A percentile compares a stretch with the other conserved stretches of the same genome.
Evolutionary conservation across 2,797 vertebrate genomes (phyloP).

Genomic region (Loriculus beryllinus): DNA sequence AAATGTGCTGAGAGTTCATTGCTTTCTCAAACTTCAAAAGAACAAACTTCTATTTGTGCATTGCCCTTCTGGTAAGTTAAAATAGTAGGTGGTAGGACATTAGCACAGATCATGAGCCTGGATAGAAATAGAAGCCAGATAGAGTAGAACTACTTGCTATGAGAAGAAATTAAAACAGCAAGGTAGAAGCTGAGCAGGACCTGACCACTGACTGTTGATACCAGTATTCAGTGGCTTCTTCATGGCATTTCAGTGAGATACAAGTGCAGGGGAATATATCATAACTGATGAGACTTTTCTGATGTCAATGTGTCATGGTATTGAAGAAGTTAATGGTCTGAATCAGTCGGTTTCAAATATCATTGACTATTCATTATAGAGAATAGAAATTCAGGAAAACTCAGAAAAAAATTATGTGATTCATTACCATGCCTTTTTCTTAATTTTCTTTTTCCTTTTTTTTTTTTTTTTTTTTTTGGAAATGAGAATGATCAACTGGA

Average conservation of each 20-base stretch:
- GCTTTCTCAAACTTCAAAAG: neutral
- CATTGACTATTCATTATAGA: neutral
- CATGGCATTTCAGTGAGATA: neutral
- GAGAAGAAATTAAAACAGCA: slow-evolving; percentile 22
- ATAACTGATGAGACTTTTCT: neutral
- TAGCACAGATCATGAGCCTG: neutral
- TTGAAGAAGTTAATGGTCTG: neutral
- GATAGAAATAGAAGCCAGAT: neutral
- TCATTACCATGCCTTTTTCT: neutral
- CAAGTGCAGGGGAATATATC: neutral
- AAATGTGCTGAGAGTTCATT: neutral
- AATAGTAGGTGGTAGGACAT: neutral
- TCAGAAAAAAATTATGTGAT: neutral
- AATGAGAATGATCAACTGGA: neutral
- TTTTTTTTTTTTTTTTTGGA: neutral
- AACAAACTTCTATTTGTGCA: neutral
- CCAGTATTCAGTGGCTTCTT: neutral
- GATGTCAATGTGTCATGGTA: neutral
- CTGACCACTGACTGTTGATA: neutral
- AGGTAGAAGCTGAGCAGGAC: neutral
- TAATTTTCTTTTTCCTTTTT: too few relatives aligned
- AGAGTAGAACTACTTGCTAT: neutral
- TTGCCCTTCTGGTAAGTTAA: neutral
- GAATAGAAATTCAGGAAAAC: neutral
- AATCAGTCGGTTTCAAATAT: neutral